Conservation (phyloP, 2,888 invertebrate species). For the Nyleta sp. region DNA sequence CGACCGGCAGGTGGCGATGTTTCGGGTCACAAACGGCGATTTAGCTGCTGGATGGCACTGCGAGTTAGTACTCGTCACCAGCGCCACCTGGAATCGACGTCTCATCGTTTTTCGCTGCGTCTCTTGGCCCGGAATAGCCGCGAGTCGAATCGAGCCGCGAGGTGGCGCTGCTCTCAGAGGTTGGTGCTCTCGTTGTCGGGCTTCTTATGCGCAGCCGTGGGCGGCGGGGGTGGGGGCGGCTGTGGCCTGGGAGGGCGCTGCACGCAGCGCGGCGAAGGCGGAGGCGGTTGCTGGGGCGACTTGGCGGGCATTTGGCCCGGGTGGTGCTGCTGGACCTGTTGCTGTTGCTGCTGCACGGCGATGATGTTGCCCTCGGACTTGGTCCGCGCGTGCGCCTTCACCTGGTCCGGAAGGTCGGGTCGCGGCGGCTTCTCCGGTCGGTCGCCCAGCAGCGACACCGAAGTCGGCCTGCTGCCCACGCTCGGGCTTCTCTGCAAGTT, state of each 20-base stretch:
- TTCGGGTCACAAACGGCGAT: no score
- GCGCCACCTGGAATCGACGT: not conserved
- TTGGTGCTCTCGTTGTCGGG: slow-evolving; percentile 80
- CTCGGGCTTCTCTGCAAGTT: slow-evolving; percentile 82
- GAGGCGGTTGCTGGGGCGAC: slow-evolving; percentile 73
- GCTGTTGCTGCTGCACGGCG: slow-evolving; percentile 82
- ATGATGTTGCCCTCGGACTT: slow-evolving; percentile 86
- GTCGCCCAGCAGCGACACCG: slow-evolving; percentile 77
- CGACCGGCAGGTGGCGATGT: no score
- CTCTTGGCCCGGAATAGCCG: not conserved
- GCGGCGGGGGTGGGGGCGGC: slow-evolving; percentile 80
- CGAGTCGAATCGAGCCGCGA: slow-evolving; percentile 9
- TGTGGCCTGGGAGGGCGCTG: slow-evolving; percentile 80
- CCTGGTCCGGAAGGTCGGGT: slow-evolving; percentile 75
- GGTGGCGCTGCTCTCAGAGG: slow-evolving; percentile 68
- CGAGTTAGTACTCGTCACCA: not conserved
- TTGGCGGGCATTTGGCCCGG: slow-evolving; percentile 75
- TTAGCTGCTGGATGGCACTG: not conserved
- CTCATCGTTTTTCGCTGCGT: slow-evolving; percentile 21
- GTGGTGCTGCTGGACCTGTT: slow-evolving; percentile 77
- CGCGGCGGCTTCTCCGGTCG: slow-evolving; percentile 75
- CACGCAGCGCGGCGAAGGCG: slow-evolving; percentile 78
- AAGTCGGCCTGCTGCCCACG: slow-evolving; percentile 79
- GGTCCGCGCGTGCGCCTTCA: slow-evolving; percentile 79
- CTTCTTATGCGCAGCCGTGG: slow-evolving; percentile 69